Conservation (phyloP, 2,888 invertebrate species). For the Hermaeophaga mercurialis region DNA sequence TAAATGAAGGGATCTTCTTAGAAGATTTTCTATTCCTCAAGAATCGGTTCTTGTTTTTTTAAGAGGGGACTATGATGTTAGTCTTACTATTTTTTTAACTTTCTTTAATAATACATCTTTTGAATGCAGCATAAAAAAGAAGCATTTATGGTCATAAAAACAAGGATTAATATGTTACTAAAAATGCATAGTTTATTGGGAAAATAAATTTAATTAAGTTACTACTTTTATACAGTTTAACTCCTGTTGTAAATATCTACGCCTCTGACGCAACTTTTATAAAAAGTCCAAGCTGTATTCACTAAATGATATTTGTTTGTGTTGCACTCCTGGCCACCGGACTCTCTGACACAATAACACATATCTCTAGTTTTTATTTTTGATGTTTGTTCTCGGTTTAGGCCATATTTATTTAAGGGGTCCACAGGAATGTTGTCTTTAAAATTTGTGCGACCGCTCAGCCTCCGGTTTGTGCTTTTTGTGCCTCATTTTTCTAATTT, state of each 20-base stretch:
- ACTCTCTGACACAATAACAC: conserved; percentile 50
- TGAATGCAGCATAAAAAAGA: too few relatives aligned
- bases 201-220: too few relatives aligned
- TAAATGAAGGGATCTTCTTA: too few relatives aligned
- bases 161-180: too few relatives aligned
- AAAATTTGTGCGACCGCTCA: conserved; percentile 44
- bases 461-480: conserved; percentile 38
- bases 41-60: too few relatives aligned
- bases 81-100: too few relatives aligned
- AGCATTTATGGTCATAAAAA: too few relatives aligned
- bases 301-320: conserved; percentile 48
- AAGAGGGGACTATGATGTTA: too few relatives aligned
- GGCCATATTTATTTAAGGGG: conserved; percentile 46
- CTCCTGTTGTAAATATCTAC: conserved; percentile 1
- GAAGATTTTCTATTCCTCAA: too few relatives aligned
- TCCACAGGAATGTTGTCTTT: conserved; percentile 47
- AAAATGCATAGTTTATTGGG: too few relatives aligned
- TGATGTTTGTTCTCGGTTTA: conserved; percentile 33
- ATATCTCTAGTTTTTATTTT: conserved; percentile 44
- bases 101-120: too few relatives aligned
- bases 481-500: conserved; percentile 38
- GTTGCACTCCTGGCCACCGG: conserved; percentile 47
- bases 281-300: conserved; percentile 38
- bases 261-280: conserved; percentile 18
- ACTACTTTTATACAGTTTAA: too few relatives aligned